Conservation (phyloP, 2,113 vertebrate species). For the Pleuronectes platessa region DNA sequence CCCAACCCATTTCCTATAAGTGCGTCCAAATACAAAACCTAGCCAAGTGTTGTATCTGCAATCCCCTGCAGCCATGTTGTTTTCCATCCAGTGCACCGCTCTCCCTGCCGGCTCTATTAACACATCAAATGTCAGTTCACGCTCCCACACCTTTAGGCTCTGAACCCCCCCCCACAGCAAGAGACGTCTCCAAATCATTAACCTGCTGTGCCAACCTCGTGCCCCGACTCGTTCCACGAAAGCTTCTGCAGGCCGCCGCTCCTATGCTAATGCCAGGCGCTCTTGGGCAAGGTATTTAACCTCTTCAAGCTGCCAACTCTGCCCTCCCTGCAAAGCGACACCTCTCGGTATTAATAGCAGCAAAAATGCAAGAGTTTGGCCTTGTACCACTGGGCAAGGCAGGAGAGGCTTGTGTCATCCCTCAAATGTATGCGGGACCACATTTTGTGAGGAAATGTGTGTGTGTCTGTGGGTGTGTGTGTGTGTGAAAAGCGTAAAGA, state of each 20-base stretch:
- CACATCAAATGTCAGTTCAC: constrained; percentile 72
- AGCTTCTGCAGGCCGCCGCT: constrained; percentile 21
- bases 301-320: constrained; percentile 40
- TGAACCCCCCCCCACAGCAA: constrained; percentile 36
- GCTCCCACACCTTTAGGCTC: constrained; percentile 56
- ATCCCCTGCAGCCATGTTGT: constrained; percentile 38
- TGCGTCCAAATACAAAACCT: constrained; percentile 38
- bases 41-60: constrained; percentile 43
- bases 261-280: constrained; percentile 47
- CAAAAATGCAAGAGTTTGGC: constrained; percentile 49
- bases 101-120: constrained; percentile 63
- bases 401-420: not conserved
- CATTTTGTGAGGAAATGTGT: constrained; percentile 9
- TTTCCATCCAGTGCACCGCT: constrained; percentile 23
- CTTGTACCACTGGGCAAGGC: constrained; percentile 27
- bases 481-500: constrained; percentile 34
- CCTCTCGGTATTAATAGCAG: constrained; percentile 54
- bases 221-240: constrained; percentile 24
- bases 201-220: constrained; percentile 41
- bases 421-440: constrained; percentile 29
- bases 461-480: constrained; percentile 14
- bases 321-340: constrained; percentile 30
- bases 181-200: constrained; percentile 58
- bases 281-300: constrained; percentile 58
- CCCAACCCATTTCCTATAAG: constrained; percentile 23